These are phyloP conservation scores for Pyxicephalus adspersus DNA, from an alignment of 2,113 vertebrate genomes.

Conservation along the genomic window DNA sequence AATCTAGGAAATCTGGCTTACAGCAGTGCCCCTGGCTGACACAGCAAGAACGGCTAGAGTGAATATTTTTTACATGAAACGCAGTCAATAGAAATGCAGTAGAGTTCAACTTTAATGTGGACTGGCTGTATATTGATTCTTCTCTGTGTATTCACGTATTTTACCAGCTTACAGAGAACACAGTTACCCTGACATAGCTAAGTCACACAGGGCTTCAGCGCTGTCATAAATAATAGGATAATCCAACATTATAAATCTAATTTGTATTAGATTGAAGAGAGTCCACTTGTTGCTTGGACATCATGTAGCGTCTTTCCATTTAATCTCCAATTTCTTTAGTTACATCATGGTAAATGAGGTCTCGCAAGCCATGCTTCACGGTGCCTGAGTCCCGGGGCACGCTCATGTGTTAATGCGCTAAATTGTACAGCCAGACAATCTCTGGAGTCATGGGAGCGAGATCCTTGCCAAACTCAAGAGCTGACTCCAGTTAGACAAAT, in stretches of 20 bases:
- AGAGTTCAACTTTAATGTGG: too few relatives aligned
- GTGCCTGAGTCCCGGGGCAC: conserved; percentile 18
- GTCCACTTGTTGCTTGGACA: conserved; percentile 12
- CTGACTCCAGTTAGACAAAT: background rate
- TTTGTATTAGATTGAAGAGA: conserved; percentile 46
- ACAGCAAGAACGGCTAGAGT: too few relatives aligned
- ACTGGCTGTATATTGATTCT: too few relatives aligned
- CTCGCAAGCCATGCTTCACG: background rate
- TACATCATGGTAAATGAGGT: background rate
- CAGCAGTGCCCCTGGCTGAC: too few relatives aligned
- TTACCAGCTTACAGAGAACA: background rate
- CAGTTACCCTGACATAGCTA: background rate
- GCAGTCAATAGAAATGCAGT: too few relatives aligned
- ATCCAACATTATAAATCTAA: conserved; percentile 46
- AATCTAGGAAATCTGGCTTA: too few relatives aligned
- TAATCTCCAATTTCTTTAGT: conserved; percentile 37
- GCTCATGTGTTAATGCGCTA: conserved; percentile 29
- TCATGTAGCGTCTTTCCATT: conserved; percentile 2
- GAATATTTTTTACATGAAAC: too few relatives aligned
- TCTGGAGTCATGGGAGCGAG: background rate
- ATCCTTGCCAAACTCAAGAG: conserved; percentile 10
- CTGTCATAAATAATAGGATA: conserved; percentile 40
- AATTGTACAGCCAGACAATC: conserved; percentile 34
- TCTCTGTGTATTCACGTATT: conserved; percentile 5
- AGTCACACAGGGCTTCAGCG: conserved; percentile 19